Conservation (phyloP, 2,797 vertebrate genomes). For the Acanthornis magna region DNA sequence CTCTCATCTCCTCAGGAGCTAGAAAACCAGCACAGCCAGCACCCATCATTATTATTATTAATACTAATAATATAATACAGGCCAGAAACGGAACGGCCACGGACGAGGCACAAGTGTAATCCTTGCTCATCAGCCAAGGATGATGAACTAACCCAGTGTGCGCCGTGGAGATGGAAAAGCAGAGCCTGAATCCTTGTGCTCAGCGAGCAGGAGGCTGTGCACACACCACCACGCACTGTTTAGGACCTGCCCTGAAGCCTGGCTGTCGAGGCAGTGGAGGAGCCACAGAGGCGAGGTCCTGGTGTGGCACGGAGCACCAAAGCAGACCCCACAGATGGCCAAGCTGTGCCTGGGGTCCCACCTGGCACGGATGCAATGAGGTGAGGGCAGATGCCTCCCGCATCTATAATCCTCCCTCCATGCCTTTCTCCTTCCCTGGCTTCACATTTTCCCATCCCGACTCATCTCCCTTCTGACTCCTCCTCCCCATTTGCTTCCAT, state of each 20-base stretch:
- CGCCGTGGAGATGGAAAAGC: not conserved
- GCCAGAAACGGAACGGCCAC: slow-evolving; percentile 31
- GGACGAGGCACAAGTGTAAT: not conserved
- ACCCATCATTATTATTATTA: slow-evolving; percentile 55
- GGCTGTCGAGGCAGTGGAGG: not conserved
- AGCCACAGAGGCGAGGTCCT: accelerated
- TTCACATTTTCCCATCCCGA: not conserved
- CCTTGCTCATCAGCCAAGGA: not conserved
- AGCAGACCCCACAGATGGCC: not conserved
- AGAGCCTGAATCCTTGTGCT: not conserved
- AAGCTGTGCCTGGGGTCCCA: not conserved
- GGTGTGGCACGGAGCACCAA: not conserved
- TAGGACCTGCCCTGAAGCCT: not conserved
- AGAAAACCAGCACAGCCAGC: slow-evolving; percentile 17
- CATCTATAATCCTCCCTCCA: not conserved
- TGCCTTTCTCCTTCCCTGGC: not conserved
- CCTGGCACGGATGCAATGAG: accelerated
- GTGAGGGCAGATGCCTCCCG: not conserved
- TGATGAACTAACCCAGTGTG: not conserved
- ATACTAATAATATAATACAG: slow-evolving; percentile 33
- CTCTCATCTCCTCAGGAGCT: slow-evolving; percentile 40
- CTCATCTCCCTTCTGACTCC: not conserved
- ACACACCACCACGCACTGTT: accelerated
- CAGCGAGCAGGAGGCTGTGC: accelerated
- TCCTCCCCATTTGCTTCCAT: not conserved